Percentiles rank a stretch among this genome's conserved stretches.
These are phyloP conservation scores for Cylas formicarius DNA, from an alignment of 1,140 invertebrate species.

Conservation along the genomic window DNA sequence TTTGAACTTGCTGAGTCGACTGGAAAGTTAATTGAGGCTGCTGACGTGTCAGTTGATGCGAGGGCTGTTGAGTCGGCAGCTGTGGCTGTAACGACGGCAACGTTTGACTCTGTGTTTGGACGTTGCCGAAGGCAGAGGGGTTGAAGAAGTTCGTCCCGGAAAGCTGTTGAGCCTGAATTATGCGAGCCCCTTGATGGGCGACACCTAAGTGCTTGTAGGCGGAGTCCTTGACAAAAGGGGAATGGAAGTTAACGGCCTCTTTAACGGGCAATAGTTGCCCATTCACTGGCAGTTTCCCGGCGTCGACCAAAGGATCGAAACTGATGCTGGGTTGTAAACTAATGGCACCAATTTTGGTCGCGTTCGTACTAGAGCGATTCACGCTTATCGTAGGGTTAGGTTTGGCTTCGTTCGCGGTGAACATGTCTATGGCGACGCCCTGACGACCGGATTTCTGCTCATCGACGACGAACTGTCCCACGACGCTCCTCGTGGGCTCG, in stretches of 20 bases:
- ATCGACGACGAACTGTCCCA: no score
- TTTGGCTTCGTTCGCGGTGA: slow-evolving; percentile 8
- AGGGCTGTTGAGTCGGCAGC: slow-evolving; percentile 3
- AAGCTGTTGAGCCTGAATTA: slow-evolving; percentile 1
- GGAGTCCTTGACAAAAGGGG: slow-evolving; percentile 18
- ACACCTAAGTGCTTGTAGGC: slow-evolving; percentile 16
- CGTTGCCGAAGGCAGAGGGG: not conserved
- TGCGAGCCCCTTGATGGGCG: not conserved
- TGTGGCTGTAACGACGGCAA: not conserved
- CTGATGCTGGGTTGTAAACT: slow-evolving; percentile 47
- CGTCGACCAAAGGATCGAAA: slow-evolving; percentile 31
- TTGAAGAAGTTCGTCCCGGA: not conserved
- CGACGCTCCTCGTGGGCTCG: slow-evolving; percentile 17
- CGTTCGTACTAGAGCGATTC: not conserved
- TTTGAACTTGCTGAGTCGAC: no score
- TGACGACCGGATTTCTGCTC: no score
- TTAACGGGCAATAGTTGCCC: slow-evolving; percentile 35
- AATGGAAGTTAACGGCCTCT: slow-evolving; percentile 31
- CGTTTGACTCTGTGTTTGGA: not conserved
- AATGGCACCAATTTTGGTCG: slow-evolving; percentile 21
- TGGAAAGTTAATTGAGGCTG: no score
- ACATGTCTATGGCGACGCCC: slow-evolving; percentile 10
- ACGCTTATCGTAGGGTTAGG: slow-evolving; percentile 7
- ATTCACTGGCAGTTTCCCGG: slow-evolving; percentile 30
- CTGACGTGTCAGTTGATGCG: no score